Percentiles rank a stretch among this genome's conserved stretches.
Conservation (phyloP, 2,797 vertebrate genomes). For the Cacajao melanocephalus region DNA sequence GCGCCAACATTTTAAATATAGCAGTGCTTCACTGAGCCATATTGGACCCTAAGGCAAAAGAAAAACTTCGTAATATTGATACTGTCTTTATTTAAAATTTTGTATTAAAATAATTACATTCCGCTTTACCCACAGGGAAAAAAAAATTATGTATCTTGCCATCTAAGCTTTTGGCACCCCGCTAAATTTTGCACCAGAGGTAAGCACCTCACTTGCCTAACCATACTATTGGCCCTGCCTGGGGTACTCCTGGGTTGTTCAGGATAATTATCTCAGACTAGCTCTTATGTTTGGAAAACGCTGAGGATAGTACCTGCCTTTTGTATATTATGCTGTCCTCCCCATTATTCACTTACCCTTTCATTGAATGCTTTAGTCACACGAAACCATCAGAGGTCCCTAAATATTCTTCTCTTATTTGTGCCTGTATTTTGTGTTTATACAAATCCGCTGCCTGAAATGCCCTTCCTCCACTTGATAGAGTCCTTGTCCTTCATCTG, state of each 20-base stretch:
- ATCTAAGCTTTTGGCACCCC: neutral
- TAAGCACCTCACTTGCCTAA: neutral
- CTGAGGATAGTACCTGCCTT: neutral
- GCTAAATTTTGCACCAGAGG: neutral
- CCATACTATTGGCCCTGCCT: neutral
- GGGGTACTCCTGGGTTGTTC: neutral
- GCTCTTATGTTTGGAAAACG: neutral
- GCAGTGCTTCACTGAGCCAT: neutral
- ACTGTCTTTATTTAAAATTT: neutral
- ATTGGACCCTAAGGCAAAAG: neutral
- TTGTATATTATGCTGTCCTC: neutral
- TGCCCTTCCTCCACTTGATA: neutral
- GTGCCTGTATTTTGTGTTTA: neutral
- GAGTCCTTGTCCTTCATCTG: neutral
- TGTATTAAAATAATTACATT: neutral
- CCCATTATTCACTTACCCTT: neutral
- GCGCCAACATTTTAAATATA: neutral
- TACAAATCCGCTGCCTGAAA: neutral
- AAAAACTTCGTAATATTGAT: neutral
- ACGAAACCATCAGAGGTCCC: too few species aligned
- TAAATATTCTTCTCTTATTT: neutral
- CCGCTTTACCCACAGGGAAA: too few species aligned
- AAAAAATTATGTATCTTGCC: neutral
- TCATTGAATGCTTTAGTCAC: neutral
- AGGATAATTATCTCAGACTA: neutral